These are phyloP conservation scores for Hylomyscus alleni DNA, from an alignment of 2,797 vertebrate species.

Conservation along the genomic window DNA sequence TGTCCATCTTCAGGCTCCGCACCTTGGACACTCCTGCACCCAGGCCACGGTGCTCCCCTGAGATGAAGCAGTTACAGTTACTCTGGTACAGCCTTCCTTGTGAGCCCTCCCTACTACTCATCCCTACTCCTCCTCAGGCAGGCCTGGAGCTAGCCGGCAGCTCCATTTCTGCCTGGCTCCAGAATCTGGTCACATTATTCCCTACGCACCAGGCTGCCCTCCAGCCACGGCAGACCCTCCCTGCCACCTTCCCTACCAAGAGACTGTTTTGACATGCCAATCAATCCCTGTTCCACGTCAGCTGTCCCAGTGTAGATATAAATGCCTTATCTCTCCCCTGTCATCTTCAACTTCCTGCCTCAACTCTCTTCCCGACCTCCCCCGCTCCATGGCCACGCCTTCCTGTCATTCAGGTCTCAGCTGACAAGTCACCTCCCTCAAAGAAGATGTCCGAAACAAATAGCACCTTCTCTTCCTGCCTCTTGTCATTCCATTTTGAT, in stretches of 20 bases:
- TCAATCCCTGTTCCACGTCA: background rate
- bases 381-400: background rate
- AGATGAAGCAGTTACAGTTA: background rate
- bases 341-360: background rate
- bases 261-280: conserved; percentile 8
- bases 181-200: background rate
- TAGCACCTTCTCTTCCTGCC: background rate
- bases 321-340: background rate
- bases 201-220: background rate
- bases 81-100: background rate
- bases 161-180: background rate
- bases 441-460: background rate
- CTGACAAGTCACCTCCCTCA: background rate
- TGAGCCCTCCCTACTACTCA: background rate
- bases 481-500: background rate
- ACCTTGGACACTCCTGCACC: conserved; percentile 96
- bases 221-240: background rate
- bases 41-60: conserved; percentile 96
- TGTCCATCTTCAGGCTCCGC: conserved; percentile 98
- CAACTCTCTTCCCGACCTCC: background rate
- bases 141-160: background rate
- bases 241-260: background rate
- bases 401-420: conserved; percentile 2
- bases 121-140: background rate
- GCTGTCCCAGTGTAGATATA: background rate